A percentile compares a stretch with the other conserved stretches of the same genome.
Conservation (phyloP, 2,888 invertebrate species). For the Drosophila atroscutellata region DNA sequence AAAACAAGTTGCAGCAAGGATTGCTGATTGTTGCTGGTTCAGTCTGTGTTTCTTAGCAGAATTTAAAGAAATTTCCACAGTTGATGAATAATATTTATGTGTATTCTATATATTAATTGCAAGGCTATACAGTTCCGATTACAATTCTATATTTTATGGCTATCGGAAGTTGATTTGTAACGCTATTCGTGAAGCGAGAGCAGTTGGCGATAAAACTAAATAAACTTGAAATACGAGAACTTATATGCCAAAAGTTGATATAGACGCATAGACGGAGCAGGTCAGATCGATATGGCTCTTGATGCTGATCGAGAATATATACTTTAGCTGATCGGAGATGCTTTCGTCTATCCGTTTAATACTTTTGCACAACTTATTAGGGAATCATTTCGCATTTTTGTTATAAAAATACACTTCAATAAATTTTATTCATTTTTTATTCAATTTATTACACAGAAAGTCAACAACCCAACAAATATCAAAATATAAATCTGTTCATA, state of each 20-base stretch:
- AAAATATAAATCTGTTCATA: neutral
- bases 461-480: neutral
- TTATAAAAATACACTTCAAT: neutral
- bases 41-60: neutral
- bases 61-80: neutral
- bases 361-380: neutral
- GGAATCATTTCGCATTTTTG: neutral
- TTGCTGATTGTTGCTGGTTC: neutral
- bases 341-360: neutral
- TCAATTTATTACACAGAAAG: no score
- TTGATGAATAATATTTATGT: neutral
- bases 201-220: neutral
- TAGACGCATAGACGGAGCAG: neutral
- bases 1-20: neutral
- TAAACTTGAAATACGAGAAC: neutral
- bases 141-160: neutral
- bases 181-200: neutral
- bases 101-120: neutral
- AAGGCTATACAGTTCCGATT: neutral
- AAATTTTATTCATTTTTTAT: neutral
- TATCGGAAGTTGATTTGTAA: neutral
- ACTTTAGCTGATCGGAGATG: neutral
- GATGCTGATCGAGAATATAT: neutral
- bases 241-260: neutral
- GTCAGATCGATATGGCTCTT: fast-evolving